Evolutionary conservation across 2,797 vertebrate genomes (phyloP).

Genomic region (Telmatherina bonti): DNA sequence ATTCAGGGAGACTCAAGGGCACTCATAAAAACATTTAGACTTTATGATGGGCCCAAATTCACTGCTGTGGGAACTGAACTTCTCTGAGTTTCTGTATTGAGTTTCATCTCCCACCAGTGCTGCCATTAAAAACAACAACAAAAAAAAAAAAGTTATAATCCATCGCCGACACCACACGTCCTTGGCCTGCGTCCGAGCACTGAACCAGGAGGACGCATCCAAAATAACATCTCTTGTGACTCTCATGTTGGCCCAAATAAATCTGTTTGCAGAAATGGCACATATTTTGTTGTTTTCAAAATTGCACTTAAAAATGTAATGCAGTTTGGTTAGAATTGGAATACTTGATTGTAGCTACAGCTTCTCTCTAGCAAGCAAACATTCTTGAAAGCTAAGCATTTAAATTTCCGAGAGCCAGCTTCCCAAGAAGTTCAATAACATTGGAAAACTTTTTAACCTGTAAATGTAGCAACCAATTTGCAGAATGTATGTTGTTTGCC

Average conservation of each 20-base stretch:
- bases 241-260: constrained; percentile 49
- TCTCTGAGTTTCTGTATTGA: constrained; percentile 21
- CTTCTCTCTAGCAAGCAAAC: no score
- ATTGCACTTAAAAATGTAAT: no score
- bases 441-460: no score
- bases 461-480: no score
- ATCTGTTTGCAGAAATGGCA: constrained; percentile 39
- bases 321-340: no score
- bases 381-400: no score
- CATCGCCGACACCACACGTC: constrained; percentile 37
- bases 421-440: not conserved
- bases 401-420: no score
- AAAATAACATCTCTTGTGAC: constrained; percentile 59
- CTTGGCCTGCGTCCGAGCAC: constrained; percentile 54
- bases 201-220: constrained; percentile 48
- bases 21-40: constrained; percentile 27
- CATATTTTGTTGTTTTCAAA: constrained; percentile 35
- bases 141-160: constrained; percentile 48
- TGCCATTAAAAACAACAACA: constrained; percentile 39
- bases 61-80: constrained; percentile 36
- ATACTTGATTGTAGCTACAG: constrained; percentile 17
- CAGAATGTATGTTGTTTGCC: no score
- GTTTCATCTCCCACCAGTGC: constrained; percentile 34
- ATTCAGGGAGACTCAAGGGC: constrained; percentile 27
- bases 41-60: constrained; percentile 20